These are phyloP conservation scores for Steatornis caripensis DNA, from an alignment of 2,113 vertebrate genomes.

Conservation along the genomic window DNA sequence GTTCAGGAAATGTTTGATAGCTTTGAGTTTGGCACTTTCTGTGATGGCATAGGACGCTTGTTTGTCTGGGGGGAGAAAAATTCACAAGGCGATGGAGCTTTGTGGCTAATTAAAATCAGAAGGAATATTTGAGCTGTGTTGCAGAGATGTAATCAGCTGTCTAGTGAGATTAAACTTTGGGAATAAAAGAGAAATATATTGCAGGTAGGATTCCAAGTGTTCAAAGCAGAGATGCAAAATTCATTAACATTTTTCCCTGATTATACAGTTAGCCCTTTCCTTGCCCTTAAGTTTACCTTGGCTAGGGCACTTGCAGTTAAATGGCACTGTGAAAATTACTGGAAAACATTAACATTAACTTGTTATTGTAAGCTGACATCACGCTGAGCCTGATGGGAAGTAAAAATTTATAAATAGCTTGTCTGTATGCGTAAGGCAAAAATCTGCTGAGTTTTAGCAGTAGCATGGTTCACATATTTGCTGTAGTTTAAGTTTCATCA, in stretches of 20 bases:
- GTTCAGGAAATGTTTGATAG: not conserved
- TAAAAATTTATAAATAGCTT: constrained; percentile 77
- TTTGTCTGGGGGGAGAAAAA: not conserved
- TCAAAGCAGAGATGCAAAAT: constrained; percentile 63
- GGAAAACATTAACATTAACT: constrained; percentile 80
- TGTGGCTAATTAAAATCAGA: constrained; percentile 33
- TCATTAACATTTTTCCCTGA: constrained; percentile 64
- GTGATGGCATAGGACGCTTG: not conserved
- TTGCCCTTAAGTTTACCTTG: constrained; percentile 75
- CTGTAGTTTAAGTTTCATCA: constrained; percentile 2
- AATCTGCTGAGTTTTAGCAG: constrained; percentile 68
- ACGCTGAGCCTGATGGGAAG: constrained; percentile 70
- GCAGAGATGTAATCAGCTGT: not conserved
- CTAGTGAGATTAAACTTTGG: not conserved
- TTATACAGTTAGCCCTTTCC: constrained; percentile 66
- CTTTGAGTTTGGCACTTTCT: not conserved
- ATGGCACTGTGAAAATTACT: constrained; percentile 74
- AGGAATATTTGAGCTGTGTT: constrained; percentile 10
- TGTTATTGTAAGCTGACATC: constrained; percentile 78
- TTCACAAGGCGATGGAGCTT: not conserved
- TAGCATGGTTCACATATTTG: constrained; percentile 33
- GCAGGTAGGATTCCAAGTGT: constrained; percentile 42
- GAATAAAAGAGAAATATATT: not conserved
- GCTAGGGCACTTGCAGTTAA: constrained; percentile 66
- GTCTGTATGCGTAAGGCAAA: constrained; percentile 57